Evolutionary conservation across 2,797 vertebrate species (phyloP).

Genomic region (Hapalemur alaotrensis): DNA sequence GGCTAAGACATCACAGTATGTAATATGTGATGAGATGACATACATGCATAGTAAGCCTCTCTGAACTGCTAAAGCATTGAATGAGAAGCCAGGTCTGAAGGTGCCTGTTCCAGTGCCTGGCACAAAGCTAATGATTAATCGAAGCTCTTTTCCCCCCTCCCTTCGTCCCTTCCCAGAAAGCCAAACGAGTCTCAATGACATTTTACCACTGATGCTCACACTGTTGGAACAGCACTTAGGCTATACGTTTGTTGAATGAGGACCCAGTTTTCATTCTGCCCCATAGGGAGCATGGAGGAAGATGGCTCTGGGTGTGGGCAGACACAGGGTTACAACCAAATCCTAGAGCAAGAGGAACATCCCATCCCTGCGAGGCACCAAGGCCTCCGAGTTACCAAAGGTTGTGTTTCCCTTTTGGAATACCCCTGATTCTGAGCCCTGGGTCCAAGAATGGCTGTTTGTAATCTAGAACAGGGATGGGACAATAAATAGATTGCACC

Average conservation of each 20-base stretch:
- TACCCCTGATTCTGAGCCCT: not conserved
- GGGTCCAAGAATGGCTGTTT: not conserved
- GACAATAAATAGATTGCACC: not conserved
- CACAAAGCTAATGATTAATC: too few relatives aligned
- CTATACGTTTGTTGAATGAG: accelerated
- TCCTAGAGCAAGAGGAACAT: not conserved
- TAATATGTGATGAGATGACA: too few relatives aligned
- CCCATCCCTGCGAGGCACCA: accelerated
- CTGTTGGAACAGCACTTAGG: not conserved
- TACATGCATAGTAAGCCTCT: accelerated
- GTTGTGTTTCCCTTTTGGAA: not conserved
- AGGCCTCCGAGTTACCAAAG: not conserved
- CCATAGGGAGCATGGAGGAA: accelerated
- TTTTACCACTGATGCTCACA: not conserved
- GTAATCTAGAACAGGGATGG: not conserved
- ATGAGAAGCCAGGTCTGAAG: accelerated
- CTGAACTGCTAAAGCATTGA: not conserved
- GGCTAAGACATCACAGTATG: too few relatives aligned
- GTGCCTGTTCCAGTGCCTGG: not conserved
- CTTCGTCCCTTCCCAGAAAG: not conserved
- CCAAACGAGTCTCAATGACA: accelerated
- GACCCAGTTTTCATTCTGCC: too few relatives aligned
- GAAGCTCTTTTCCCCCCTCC: too few relatives aligned
- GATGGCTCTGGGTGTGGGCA: too few relatives aligned
- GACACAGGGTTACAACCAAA: accelerated